Base-by-base conservation (phyloP, 2,797 vertebrate genomes). In the Simalia tracyae region DNA sequence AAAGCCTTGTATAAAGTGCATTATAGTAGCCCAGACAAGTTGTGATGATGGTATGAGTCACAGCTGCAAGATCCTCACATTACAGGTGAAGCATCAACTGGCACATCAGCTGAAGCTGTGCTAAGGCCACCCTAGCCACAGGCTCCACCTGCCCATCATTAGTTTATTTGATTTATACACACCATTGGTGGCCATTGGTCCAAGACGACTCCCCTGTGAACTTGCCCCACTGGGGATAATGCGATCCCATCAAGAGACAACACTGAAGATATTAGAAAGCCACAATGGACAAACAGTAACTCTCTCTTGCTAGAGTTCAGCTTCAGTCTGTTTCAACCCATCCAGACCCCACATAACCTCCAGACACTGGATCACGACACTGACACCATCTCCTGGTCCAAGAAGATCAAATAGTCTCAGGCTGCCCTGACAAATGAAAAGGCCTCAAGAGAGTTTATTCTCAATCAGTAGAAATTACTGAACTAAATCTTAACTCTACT, bases 391-490 rank as follows among this genome's bases (percentile, higher is more conserved):
- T 68, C 14, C n/a, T 68, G 14, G n/a, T 31, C 66, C n/a, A 68
- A 68, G 14, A 17, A 68, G 11, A 68, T 68, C n/a, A 68, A 68
- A 68, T 68, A 31, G n/a, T 68, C n/a, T 31, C 66, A 68, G 28
- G 66, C 31, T 68, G 66, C 15, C n/a, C 36, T 90, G 36, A 24
- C 66, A 89, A 56, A 14, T 76, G 66, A 86, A 57, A 89, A 22
- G 0, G 31, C 12, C n/a, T 63, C 63, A 26, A 56, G n/a, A 56
- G 26, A 85, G 22, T 31, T 15, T 68, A 66, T 31, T 46, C 72
- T 59, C 94, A 93, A 90, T 15, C 19, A 10, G 72, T 57, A 26
- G 1, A 60, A 12, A 22, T 90, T 90, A 93, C 63, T 86, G 93
- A 95, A 81, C 28, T 17, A 22, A 93, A 93, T n/a, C 28, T 57